These are phyloP conservation scores for Mactromeris polynyma DNA, from an alignment of 2,888 invertebrate genomes.

Conservation along the genomic window DNA sequence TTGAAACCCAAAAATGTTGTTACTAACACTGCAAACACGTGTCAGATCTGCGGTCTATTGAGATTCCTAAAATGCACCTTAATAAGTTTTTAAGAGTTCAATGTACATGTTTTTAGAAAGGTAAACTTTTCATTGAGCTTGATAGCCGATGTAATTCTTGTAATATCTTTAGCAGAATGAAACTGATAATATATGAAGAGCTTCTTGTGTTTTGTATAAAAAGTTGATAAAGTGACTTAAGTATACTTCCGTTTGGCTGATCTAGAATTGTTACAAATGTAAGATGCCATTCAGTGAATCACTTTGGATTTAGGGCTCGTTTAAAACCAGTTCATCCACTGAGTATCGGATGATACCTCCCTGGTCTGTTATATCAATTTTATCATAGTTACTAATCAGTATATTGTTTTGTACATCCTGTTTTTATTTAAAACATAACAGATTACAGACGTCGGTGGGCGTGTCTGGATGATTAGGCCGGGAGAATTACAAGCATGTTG, in stretches of 20 bases:
- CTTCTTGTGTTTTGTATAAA: background rate
- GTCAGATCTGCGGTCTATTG: no score
- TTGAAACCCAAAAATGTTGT: no score
- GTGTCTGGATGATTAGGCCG: background rate
- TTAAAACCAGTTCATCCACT: background rate
- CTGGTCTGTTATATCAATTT: background rate
- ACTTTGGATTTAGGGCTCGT: background rate
- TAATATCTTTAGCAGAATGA: background rate
- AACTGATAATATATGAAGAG: background rate
- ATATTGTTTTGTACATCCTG: background rate
- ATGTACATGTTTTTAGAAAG: background rate
- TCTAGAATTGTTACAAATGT: background rate
- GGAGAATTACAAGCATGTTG: background rate
- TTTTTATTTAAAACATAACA: background rate
- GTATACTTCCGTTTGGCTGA: background rate
- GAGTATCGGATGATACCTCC: background rate
- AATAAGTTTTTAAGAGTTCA: no score
- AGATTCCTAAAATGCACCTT: no score
- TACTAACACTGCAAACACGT: no score
- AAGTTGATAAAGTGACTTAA: background rate
- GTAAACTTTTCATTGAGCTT: background rate
- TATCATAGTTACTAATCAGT: background rate
- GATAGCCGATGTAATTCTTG: background rate
- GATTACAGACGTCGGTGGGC: background rate
- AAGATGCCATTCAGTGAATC: background rate